These are phyloP conservation scores for Myotis brandtii DNA, from an alignment of 2,113 vertebrate genomes.

Conservation along the genomic window DNA sequence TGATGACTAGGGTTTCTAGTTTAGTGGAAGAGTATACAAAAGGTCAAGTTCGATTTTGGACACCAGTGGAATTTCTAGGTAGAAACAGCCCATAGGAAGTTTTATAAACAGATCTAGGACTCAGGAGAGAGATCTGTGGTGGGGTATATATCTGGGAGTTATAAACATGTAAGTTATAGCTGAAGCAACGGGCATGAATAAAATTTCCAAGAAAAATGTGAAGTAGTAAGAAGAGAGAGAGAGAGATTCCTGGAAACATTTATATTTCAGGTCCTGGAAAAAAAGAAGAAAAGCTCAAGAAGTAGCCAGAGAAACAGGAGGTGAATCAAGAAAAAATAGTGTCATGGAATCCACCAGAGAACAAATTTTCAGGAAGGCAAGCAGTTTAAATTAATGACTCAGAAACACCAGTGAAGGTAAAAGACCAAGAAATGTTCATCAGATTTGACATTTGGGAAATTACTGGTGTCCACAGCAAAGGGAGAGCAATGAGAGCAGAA, in stretches of 20 bases:
- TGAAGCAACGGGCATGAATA: background rate
- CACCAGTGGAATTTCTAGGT: conserved; percentile 24
- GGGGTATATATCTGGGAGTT: background rate
- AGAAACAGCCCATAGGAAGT: background rate
- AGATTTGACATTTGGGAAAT: conserved; percentile 7
- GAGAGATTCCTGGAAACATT: background rate
- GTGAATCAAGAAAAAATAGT: conserved; percentile 8
- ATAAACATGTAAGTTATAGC: background rate
- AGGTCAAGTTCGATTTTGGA: background rate
- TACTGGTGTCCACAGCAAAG: background rate
- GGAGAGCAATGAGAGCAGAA: background rate
- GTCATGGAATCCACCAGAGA: background rate
- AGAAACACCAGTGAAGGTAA: conserved; percentile 35
- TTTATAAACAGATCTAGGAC: background rate
- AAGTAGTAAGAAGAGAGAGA: background rate
- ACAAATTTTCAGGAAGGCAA: conserved; percentile 48
- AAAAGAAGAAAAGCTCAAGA: conserved; percentile 10
- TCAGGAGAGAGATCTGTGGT: background rate
- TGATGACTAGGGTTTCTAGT: background rate
- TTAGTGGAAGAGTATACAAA: conserved; percentile 11
- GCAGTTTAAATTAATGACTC: conserved; percentile 34
- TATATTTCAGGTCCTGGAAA: background rate
- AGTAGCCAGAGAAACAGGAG: background rate
- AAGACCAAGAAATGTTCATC: background rate
- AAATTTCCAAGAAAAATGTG: conserved; percentile 13